Conservation (phyloP, 2,888 invertebrate species). For the Pammene aurita region DNA sequence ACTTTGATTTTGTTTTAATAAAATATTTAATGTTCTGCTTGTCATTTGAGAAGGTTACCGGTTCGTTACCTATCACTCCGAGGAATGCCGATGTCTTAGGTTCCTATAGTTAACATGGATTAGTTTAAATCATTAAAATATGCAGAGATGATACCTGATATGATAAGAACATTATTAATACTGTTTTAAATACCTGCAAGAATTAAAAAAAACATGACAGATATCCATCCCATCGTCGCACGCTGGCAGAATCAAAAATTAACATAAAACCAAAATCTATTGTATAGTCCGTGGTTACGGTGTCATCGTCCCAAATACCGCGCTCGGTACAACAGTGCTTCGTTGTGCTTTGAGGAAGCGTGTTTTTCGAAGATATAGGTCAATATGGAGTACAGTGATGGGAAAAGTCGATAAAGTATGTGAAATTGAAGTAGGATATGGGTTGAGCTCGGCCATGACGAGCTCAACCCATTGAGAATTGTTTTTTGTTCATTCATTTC, state of each 20-base stretch:
- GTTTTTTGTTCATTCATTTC: too few species aligned
- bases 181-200: too few species aligned
- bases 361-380: conserved; percentile 73
- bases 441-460: too few species aligned
- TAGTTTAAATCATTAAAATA: too few species aligned
- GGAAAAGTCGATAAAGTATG: conserved; percentile 29
- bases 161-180: too few species aligned
- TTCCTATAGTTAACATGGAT: not conserved
- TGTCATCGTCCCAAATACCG: conserved; percentile 71
- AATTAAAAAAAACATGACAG: not conserved
- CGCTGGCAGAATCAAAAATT: conserved; percentile 27
- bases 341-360: conserved; percentile 65
- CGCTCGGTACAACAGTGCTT: conserved; percentile 47
- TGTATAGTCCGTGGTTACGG: conserved; percentile 47
- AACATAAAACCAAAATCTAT: conserved; percentile 36
- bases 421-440: too few species aligned
- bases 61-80: not conserved
- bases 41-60: conserved; percentile 11
- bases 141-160: too few species aligned
- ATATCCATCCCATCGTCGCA: conserved; percentile 3
- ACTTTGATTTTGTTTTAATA: conserved; percentile 34
- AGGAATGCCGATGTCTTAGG: not conserved
- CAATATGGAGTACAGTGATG: conserved; percentile 63
- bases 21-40: conserved; percentile 9
- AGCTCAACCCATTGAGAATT: too few species aligned